Evolutionary conservation across 2,113 vertebrate species (phyloP), one percentile per base, ranked within the genome.

Genomic region (Orientallactaga bullata): DNA sequence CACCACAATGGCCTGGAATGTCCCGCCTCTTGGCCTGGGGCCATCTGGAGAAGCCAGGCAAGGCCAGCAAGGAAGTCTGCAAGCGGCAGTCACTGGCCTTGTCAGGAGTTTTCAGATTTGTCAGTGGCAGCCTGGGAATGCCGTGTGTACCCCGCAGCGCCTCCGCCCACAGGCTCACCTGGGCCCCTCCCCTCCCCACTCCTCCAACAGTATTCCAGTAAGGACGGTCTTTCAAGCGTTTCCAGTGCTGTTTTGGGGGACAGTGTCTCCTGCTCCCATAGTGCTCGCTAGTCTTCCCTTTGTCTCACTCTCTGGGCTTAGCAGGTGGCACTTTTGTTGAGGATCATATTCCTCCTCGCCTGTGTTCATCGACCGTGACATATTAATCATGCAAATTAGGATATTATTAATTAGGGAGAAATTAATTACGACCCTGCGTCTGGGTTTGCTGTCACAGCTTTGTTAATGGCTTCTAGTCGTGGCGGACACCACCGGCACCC

Each of bases 361-460:
- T 71, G 91, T 85, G 96, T 97, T 98, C 96, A 95, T 97, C 60
- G 89, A 95, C 95, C 88, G 73, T 97, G 97, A 98, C 97, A 98
- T 96, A 97, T 97, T 97, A 98, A 98, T 98, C 96, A 98, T 97
- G 97, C 97, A 98, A 97, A 98, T 97, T 81, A 97, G 98, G 94
- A 80, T 96, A 92, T 97, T 84, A 91, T 97, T 98, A 97, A 98
- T 91, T 97, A 97, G 95, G 96, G 95, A 96, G 96, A 97, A 96
- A 96, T 97, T 96, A 96, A 97, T 97, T 96, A 97, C 17, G 26
- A 91, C 79, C 91, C 97, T 71, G 93, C 74, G 84, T 85, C 97
- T 95, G 84, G 95, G 89, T 94, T 97, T 42, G 20, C 86, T 37
- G 79, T 72, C 92, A 95, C 95, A 93, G 96, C 97, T 95, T 88